A percentile compares a stretch with the other conserved stretches of the same genome.
phyloP scores from a whole-genome alignment of 2,113 vertebrate species.

The Cephalopterus ornatus region DNA sequence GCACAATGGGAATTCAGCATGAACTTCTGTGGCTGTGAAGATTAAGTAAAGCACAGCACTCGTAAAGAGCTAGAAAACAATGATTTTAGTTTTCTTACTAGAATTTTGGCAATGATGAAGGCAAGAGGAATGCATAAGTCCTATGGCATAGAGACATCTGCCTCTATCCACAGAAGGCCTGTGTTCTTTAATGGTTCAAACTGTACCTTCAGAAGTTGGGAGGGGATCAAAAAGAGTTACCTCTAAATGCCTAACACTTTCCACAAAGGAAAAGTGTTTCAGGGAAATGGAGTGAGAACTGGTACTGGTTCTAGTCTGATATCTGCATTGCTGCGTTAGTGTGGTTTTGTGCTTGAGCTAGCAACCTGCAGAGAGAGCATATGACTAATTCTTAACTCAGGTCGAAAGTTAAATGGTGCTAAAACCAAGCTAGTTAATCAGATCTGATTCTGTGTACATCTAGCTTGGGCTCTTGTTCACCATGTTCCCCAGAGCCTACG shows the following conservation, averaged over 20 bases:
- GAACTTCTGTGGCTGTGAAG: background rate
- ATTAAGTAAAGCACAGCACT: background rate
- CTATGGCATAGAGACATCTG: background rate
- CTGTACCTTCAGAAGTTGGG: background rate
- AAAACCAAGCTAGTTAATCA: background rate
- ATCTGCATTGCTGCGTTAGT: background rate
- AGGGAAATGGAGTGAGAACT: background rate
- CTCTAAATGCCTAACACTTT: background rate
- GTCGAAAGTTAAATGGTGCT: background rate
- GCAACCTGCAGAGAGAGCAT: background rate
- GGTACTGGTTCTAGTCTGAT: background rate
- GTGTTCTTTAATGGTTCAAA: background rate
- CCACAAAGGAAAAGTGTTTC: background rate
- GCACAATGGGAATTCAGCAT: background rate
- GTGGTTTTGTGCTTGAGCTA: background rate
- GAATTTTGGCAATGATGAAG: background rate
- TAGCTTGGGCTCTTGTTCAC: background rate
- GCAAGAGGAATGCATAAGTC: background rate
- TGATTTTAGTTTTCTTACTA: background rate
- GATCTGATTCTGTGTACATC: background rate
- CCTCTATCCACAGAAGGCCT: background rate
- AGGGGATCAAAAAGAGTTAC: background rate
- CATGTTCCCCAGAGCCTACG: background rate
- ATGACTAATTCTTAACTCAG: background rate
- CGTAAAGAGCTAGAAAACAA: background rate